Conservation (phyloP, 2,888 invertebrate species). For the Athetis lepigone region DNA sequence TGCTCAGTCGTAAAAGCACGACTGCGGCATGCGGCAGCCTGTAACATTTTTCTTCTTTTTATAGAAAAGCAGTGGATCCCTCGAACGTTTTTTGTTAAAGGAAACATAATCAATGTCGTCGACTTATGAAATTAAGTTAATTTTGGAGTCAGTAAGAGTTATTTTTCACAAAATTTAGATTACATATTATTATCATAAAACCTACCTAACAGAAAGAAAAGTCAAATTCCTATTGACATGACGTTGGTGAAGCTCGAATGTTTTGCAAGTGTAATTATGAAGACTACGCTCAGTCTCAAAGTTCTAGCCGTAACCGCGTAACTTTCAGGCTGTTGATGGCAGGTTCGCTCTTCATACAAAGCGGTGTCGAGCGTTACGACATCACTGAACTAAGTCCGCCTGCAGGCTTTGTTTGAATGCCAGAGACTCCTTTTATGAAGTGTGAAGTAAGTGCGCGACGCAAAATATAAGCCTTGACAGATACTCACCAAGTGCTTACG, state of each 20-base stretch:
- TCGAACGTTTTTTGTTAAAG: no score
- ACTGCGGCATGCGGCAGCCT: no score
- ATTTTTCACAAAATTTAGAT: no score
- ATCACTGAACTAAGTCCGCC: background rate
- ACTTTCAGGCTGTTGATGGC: slow-evolving; percentile 25
- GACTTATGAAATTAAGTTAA: no score
- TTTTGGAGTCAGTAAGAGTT: no score
- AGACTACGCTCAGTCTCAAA: slow-evolving; percentile 7
- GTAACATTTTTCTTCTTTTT: no score
- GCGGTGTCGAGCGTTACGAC: slow-evolving; percentile 3
- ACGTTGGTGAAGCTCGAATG: background rate
- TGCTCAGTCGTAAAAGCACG: slow-evolving; percentile 42
- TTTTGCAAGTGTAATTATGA: slow-evolving; percentile 1
- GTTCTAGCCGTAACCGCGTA: background rate
- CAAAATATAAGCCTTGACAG: background rate
- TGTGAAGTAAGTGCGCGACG: background rate
- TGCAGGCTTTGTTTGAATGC: slow-evolving; percentile 10
- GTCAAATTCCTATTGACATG: no score
- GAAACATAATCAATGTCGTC: no score
- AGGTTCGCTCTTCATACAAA: slow-evolving; percentile 19
- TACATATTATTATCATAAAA: no score
- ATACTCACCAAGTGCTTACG: background rate
- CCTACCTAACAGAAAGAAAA: no score
- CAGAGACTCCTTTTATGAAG: background rate
- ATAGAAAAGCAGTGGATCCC: no score